These are phyloP conservation scores for Oscheius sp. DNA, from an alignment of 2,888 invertebrate genomes.

Conservation along the genomic window DNA sequence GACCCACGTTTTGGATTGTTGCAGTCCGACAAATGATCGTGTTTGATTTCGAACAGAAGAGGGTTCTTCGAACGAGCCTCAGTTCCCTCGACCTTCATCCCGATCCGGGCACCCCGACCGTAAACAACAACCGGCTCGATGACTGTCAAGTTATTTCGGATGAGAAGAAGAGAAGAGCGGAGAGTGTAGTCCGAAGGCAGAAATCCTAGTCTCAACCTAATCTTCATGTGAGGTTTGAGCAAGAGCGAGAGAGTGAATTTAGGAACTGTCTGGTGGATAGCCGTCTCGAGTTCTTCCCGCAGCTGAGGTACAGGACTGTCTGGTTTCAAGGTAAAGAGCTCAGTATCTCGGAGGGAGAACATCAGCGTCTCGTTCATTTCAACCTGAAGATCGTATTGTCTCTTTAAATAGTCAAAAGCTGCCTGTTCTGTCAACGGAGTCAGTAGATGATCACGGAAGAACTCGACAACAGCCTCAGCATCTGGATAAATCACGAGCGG, in stretches of 20 bases:
- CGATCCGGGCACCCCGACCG: constrained; percentile 87
- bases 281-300: constrained; percentile 74
- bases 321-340: constrained; percentile 69
- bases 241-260: constrained; percentile 78
- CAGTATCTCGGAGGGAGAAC: constrained; percentile 74
- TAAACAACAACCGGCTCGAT: constrained; percentile 86
- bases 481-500: constrained; percentile 82
- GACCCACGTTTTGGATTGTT: constrained; percentile 77
- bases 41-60: constrained; percentile 85
- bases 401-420: constrained; percentile 41
- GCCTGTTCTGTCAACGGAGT: constrained; percentile 50
- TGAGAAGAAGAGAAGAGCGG: constrained; percentile 76
- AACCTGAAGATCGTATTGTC: constrained; percentile 47
- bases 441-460: constrained; percentile 66
- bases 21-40: constrained; percentile 80
- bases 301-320: constrained; percentile 74
- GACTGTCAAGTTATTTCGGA: constrained; percentile 90
- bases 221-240: constrained; percentile 78
- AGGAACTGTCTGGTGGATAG: constrained; percentile 41
- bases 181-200: constrained; percentile 76
- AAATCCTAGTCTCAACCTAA: constrained; percentile 75
- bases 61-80: constrained; percentile 76
- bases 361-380: constrained; percentile 76
- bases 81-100: constrained; percentile 79
- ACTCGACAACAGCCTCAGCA: constrained; percentile 77